These are phyloP conservation scores for Pocillopora grandis DNA, from an alignment of 92 coral and sea anemone genomes.

Conservation along the genomic window DNA sequence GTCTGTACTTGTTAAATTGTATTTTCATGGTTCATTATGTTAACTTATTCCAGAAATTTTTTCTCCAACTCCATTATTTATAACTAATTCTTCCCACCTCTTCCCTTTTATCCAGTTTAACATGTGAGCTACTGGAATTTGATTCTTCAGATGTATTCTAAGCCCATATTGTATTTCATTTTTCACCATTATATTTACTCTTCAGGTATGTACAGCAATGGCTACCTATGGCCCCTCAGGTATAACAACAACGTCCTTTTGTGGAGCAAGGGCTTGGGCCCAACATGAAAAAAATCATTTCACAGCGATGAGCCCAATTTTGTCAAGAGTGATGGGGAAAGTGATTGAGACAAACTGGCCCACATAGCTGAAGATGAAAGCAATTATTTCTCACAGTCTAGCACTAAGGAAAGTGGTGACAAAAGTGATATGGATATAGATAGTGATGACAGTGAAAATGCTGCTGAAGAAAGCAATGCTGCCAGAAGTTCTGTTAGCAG, in stretches of 20 bases:
- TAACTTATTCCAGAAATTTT: no score
- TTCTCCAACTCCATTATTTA: no score
- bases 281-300: constrained; percentile 1
- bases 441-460: constrained; percentile 12
- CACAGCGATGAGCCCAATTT: background rate
- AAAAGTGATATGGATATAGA: background rate
- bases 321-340: constrained; percentile 6
- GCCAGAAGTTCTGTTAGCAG: background rate
- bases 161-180: no score
- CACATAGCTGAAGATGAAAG: constrained; percentile 1
- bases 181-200: no score
- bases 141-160: no score
- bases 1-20: no score
- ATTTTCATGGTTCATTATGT: no score
- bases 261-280: constrained; percentile 22
- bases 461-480: background rate
- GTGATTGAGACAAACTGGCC: constrained; percentile 24
- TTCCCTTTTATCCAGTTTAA: no score
- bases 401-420: background rate
- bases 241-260: constrained; percentile 19
- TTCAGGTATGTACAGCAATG: no score
- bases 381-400: constrained; percentile 1
- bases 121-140: no score
- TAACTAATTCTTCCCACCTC: no score
- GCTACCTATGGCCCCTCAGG: no score